Evolutionary conservation across 1,140 invertebrate species (phyloP).

Genomic region (Euschistus heros): DNA sequence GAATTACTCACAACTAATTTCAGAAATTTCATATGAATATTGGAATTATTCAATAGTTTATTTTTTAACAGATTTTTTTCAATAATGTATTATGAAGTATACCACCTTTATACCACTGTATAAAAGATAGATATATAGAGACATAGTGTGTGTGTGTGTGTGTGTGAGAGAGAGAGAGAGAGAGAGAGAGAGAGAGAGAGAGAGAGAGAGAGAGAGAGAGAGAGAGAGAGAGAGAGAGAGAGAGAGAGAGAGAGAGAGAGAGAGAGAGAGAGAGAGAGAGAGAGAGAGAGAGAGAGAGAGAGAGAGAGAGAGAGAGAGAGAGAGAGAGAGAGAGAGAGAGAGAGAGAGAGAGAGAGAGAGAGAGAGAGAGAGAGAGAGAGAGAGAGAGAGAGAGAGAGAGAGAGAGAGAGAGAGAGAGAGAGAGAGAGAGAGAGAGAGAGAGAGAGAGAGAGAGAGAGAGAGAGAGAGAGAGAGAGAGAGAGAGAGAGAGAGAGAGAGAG

Average conservation of each 20-base stretch:
- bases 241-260: conserved; percentile 18
- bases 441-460: too few relatives aligned
- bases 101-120: too few relatives aligned
- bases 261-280: conserved; percentile 19
- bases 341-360: conserved; percentile 13
- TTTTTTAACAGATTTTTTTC: too few relatives aligned
- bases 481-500: too few relatives aligned
- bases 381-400: neutral
- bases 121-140: neutral
- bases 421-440: too few relatives aligned
- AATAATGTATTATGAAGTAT: too few relatives aligned
- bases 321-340: conserved; percentile 18
- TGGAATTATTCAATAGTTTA: too few relatives aligned
- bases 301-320: conserved; percentile 19
- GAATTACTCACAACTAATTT: too few relatives aligned
- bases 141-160: conserved; percentile 20
- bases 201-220: conserved; percentile 21
- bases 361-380: conserved; percentile 7
- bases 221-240: conserved; percentile 17
- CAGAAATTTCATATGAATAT: too few relatives aligned
- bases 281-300: conserved; percentile 18
- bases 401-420: neutral
- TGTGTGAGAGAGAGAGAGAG: conserved; percentile 13
- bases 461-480: too few relatives aligned
- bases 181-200: conserved; percentile 15